Percentiles rank a stretch among this genome's conserved stretches.
phyloP scores from a whole-genome alignment of 2,888 invertebrate species.

The Stratiomys singularior region DNA sequence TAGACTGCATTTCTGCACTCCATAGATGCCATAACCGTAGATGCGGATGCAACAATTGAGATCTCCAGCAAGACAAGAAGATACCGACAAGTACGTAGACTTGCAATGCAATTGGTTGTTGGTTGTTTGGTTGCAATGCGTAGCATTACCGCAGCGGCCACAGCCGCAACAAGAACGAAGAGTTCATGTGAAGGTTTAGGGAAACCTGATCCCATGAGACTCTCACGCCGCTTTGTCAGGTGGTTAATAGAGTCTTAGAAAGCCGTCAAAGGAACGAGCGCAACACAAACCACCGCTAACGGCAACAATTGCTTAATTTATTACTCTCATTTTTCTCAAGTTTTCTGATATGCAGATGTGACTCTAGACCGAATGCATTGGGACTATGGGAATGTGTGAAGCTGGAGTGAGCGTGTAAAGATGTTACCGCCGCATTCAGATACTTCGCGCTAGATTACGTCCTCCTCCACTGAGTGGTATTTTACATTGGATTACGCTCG shows the following conservation, averaged over 20 bases:
- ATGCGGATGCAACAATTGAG: not conserved
- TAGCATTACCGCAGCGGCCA: not conserved
- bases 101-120: conserved; percentile 5
- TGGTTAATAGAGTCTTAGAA: conserved; percentile 2
- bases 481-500: no score
- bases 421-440: not conserved
- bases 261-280: conserved; percentile 6
- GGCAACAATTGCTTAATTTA: conserved; percentile 50
- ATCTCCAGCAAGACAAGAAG: not conserved
- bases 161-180: not conserved
- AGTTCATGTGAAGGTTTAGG: conserved; percentile 1
- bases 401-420: no score
- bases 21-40: not conserved
- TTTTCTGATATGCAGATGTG: not conserved
- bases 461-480: no score
- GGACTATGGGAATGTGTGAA: not conserved
- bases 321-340: conserved; percentile 31
- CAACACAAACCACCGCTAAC: conserved; percentile 33
- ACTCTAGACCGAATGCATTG: not conserved
- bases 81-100: not conserved
- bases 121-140: not conserved
- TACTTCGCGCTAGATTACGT: not conserved
- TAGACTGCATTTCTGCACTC: not conserved
- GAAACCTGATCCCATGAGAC: conserved; percentile 7
- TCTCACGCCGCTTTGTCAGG: not conserved